Conservation (phyloP, 2,797 vertebrate genomes). For the Chaunax sp. region DNA sequence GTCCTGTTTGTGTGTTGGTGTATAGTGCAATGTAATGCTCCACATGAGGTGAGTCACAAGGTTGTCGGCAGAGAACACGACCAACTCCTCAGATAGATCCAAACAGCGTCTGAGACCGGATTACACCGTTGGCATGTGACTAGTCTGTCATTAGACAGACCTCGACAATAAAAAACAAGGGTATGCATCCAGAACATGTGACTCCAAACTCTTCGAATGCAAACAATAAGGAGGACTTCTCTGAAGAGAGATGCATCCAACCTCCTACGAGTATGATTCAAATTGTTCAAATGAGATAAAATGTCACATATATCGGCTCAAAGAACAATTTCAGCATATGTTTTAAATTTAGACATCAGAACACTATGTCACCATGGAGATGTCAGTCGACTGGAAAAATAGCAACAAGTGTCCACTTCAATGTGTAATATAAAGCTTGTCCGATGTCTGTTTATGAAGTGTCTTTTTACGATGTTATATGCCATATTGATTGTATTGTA, state of each 20-base stretch:
- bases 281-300: not conserved
- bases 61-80: slow-evolving; percentile 50
- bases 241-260: slow-evolving; percentile 4
- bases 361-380: no score
- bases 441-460: no score
- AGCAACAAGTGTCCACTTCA: no score
- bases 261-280: not conserved
- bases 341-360: no score
- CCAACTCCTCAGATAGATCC: slow-evolving; percentile 61
- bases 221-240: slow-evolving; percentile 41
- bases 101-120: slow-evolving; percentile 75
- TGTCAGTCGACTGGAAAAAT: no score
- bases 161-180: slow-evolving; percentile 57
- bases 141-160: slow-evolving; percentile 72
- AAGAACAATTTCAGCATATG: no score
- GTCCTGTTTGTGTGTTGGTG: slow-evolving; percentile 35
- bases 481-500: no score
- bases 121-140: slow-evolving; percentile 81
- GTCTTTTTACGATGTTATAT: no score
- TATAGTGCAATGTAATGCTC: slow-evolving; percentile 27
- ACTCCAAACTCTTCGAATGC: slow-evolving; percentile 40
- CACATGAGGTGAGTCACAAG: slow-evolving; percentile 65
- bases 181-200: slow-evolving; percentile 61
- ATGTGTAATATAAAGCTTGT: no score
- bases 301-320: no score